phyloP scores from a whole-genome alignment of 2,797 vertebrate species.

The Mormyrops attenuatus region DNA sequence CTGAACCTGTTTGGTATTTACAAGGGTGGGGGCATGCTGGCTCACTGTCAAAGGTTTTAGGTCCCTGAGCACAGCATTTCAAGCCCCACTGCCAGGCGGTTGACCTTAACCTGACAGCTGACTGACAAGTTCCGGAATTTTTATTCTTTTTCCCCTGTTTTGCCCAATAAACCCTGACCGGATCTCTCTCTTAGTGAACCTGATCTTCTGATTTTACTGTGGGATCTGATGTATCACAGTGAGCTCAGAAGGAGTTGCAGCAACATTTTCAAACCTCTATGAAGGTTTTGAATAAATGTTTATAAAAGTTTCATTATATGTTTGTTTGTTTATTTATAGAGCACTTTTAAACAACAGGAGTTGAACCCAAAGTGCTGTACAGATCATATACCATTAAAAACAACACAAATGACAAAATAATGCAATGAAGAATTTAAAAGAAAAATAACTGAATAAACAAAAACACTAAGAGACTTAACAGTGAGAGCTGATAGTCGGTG shows the following conservation, averaged over 20 bases:
- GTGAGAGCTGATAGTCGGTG: not conserved
- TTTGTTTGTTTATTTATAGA: not conserved
- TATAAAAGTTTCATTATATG: not conserved
- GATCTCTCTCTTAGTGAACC: not conserved
- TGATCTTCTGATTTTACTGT: not conserved
- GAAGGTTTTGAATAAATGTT: not conserved
- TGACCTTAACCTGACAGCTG: not conserved
- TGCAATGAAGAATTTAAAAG: not conserved
- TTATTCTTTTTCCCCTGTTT: not conserved
- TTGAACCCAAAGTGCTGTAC: not conserved
- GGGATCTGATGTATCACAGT: not conserved
- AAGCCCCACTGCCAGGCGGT: not conserved
- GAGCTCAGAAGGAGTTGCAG: not conserved
- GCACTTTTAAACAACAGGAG: not conserved
- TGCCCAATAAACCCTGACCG: not conserved
- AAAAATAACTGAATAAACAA: not conserved
- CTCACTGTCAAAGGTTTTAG: not conserved
- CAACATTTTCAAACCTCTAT: not conserved
- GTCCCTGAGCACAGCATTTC: constrained; percentile 17
- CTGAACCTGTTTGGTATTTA: constrained; percentile 13
- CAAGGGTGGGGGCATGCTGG: not conserved
- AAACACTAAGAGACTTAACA: not conserved
- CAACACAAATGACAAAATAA: not conserved
- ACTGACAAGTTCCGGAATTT: not conserved
- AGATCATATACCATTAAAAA: not conserved